Conservation (phyloP, 2,888 invertebrate species). For the Scaptomyza parva region DNA sequence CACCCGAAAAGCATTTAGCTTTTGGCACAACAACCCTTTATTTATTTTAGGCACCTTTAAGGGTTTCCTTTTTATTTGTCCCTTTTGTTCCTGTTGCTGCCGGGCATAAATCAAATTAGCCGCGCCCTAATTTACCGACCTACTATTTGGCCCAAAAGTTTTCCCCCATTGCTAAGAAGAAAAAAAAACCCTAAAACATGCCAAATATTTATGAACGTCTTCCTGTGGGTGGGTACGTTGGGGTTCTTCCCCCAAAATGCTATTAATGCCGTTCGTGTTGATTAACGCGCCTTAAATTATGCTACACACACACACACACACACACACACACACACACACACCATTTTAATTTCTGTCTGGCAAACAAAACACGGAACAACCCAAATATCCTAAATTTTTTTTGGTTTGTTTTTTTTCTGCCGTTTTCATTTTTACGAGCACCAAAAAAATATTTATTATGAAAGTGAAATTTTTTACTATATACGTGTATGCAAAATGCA, state of each 20-base stretch:
- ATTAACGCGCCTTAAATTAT: conserved; percentile 67
- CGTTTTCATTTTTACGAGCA: conserved; percentile 51
- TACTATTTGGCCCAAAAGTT: conserved; percentile 53
- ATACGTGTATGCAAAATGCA: conserved; percentile 31
- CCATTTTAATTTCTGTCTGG: conserved; percentile 24
- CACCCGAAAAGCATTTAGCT: neutral
- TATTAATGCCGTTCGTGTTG: conserved; percentile 40
- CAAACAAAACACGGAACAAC: conserved; percentile 33
- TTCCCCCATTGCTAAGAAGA: conserved; percentile 13
- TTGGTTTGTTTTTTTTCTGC: conserved; percentile 1
- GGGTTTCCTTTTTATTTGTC: conserved; percentile 2
- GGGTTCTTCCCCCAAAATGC: conserved; percentile 2
- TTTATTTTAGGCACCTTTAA: conserved; percentile 1
- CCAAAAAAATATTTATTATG: conserved; percentile 38
- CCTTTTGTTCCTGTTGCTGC: conserved; percentile 23
- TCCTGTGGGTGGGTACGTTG: conserved; percentile 11
- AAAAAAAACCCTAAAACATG: conserved; percentile 12
- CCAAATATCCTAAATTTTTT: conserved; percentile 13
- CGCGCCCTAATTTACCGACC: conserved; percentile 44
- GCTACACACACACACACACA: conserved; percentile 50
- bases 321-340: conserved; percentile 41
- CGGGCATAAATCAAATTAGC: conserved; percentile 51
- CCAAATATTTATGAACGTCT: conserved; percentile 46
- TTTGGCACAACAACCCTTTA: conserved; percentile 28
- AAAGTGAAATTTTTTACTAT: conserved; percentile 56